Percentiles rank a stretch among this genome's conserved stretches.
phyloP scores from a whole-genome alignment of 2,797 vertebrate species.

The Onychomys arenicola region DNA sequence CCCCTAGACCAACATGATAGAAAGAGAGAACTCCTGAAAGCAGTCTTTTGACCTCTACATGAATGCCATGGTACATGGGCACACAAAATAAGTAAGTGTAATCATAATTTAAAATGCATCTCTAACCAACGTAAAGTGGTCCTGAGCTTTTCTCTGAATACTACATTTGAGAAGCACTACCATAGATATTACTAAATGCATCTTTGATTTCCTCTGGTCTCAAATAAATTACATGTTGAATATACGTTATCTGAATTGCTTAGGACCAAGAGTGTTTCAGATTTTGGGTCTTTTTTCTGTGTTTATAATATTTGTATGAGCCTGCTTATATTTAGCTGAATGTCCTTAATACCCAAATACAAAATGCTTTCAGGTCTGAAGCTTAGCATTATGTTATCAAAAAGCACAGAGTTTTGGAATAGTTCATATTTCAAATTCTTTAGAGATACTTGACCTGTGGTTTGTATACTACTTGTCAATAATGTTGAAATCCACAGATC shows the following conservation, averaged over 20 bases:
- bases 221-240: not conserved
- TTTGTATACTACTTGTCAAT: not conserved
- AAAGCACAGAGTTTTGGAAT: not conserved
- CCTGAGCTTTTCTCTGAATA: not conserved
- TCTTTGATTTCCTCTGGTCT: conserved; percentile 29
- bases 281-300: not conserved
- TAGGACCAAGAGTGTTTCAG: not conserved
- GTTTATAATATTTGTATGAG: not conserved
- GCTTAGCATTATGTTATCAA: not conserved
- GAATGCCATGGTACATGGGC: not conserved
- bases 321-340: not conserved
- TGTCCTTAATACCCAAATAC: not conserved
- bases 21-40: not conserved
- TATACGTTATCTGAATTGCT: not conserved
- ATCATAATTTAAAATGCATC: not conserved
- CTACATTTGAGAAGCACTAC: not conserved
- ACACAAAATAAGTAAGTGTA: not conserved
- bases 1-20: not conserved
- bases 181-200: not conserved
- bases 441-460: not conserved
- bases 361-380: not conserved
- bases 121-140: conserved; percentile 2
- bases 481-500: not conserved
- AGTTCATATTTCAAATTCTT: not conserved
- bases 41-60: not conserved